Conservation (phyloP, 1,140 invertebrate genomes). For the Bombyx mandarina region DNA sequence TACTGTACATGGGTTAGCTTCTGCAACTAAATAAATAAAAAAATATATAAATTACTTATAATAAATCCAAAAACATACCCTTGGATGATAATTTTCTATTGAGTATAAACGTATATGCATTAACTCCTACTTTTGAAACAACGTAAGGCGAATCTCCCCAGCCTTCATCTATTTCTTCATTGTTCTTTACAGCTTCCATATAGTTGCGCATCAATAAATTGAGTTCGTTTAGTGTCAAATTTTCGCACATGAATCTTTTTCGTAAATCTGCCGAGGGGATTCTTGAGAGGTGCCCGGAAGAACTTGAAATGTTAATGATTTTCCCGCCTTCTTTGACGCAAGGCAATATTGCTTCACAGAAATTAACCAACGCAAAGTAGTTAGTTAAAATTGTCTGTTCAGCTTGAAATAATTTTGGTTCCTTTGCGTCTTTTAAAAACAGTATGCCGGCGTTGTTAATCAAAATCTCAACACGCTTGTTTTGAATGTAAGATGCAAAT, state of each 20-base stretch:
- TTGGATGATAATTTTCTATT: slow-evolving; percentile 27
- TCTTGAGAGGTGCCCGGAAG: slow-evolving; percentile 73
- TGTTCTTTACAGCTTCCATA: slow-evolving; percentile 62
- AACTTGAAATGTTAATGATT: slow-evolving; percentile 84
- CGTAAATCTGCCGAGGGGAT: slow-evolving; percentile 72
- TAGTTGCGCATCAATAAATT: slow-evolving; percentile 76
- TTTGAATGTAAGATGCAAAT: slow-evolving; percentile 72
- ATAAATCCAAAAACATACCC: slow-evolving; percentile 45
- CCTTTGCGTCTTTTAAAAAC: slow-evolving; percentile 75
- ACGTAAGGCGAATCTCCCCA: slow-evolving; percentile 72
- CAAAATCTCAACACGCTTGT: slow-evolving; percentile 81
- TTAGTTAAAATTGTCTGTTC: slow-evolving; percentile 79
- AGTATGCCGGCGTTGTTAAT: slow-evolving; percentile 90
- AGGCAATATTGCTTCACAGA: slow-evolving; percentile 79
- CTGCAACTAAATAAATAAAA: no score
- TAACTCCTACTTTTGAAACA: slow-evolving; percentile 81
- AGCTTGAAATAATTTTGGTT: slow-evolving; percentile 78
- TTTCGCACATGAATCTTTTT: slow-evolving; percentile 62
- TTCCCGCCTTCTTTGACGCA: slow-evolving; percentile 76
- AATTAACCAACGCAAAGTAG: slow-evolving; percentile 75
- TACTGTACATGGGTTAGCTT: no score
- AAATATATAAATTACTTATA: no score
- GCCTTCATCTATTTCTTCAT: slow-evolving; percentile 51
- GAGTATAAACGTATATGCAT: slow-evolving; percentile 55
- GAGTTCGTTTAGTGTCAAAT: slow-evolving; percentile 72